Conservation (phyloP, 1,140 invertebrate species). For the Tribolium madens region DNA sequence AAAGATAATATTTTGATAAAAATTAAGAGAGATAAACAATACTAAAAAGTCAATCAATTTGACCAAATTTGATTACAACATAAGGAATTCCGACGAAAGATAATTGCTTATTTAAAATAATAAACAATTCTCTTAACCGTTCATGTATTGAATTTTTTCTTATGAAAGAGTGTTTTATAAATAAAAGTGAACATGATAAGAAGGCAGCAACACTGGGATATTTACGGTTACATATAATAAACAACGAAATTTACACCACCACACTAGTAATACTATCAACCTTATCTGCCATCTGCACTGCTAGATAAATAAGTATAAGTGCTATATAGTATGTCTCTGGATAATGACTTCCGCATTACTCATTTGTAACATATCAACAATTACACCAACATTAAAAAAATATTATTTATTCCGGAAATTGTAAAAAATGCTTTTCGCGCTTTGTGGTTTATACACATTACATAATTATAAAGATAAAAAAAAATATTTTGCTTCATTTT, state of each 20-base stretch:
- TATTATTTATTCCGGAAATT: background rate
- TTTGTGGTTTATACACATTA: background rate
- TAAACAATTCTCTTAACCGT: too few relatives aligned
- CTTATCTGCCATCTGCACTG: constrained; percentile 42
- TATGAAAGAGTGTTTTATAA: background rate
- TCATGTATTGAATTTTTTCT: background rate
- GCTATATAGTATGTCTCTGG: constrained; percentile 1
- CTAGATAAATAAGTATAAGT: constrained; percentile 22
- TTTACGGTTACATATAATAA: constrained; percentile 13
- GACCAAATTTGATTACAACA: too few relatives aligned
- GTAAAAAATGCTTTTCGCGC: background rate
- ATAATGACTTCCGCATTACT: constrained; percentile 40
- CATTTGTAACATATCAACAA: constrained; percentile 15
- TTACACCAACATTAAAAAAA: constrained; percentile 6
- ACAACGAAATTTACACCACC: constrained; percentile 21
- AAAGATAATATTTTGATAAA: background rate
- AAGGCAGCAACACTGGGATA: background rate
- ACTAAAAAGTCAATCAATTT: background rate
- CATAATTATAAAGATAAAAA: background rate
- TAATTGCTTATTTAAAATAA: too few relatives aligned
- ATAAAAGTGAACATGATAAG: background rate
- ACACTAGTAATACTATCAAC: constrained; percentile 17
- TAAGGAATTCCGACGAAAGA: too few relatives aligned
- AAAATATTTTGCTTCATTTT: background rate
- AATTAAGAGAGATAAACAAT: background rate